Base-by-base conservation (phyloP, 2,797 vertebrate species). In the Lepilemur ruficaudatus region DNA sequence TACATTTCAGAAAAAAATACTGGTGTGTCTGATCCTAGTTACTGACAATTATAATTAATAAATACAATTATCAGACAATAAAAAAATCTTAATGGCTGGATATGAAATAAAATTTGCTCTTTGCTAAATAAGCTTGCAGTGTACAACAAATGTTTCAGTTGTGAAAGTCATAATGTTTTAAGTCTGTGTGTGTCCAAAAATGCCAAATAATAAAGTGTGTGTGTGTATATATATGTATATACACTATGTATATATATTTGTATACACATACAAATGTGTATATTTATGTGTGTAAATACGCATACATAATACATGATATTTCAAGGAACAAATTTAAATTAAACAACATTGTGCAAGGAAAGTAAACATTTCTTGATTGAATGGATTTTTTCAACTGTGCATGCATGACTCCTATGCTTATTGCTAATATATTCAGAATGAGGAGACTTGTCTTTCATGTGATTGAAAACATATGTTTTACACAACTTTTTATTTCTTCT, bases 401-500 rank as follows among this genome's bases (percentile, higher is more conserved):
- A 83, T 92, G 23, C 9, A 82, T 17, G 30, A 85, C 17, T 25
- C 7, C 7, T 80, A 11, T 75, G 52, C 30, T 91, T 89, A 80
- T 89, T 84, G 23, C 7, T 95, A 35, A 85, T 86, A 78, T 32
- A 91, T 91, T 89, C 50, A 83, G 38, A 93, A 91, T 88, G 80
- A 94, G 69, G 48, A 85, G 93, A 96, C 83, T 97, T 93, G 95
- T 95, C 1, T 65, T 97, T 97, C 86, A 95, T 87, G 97, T 97
- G 85, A 95, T 95, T 95, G 67, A 84, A 94, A 79, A 78, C 55
- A 73, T 76, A 95, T 90, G 22, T 80, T 98, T 98, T 98, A 0
- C 0, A 80, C 81, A 80, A 25, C 75, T 91, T 93, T 17, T 52
- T 67, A 75, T 85, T 96, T 43, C 55, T 92, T 96, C 82, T 85